Percentiles rank a stretch among this genome's conserved stretches.
Conservation (phyloP, 2,113 vertebrate genomes). For the Hylia prasina region DNA sequence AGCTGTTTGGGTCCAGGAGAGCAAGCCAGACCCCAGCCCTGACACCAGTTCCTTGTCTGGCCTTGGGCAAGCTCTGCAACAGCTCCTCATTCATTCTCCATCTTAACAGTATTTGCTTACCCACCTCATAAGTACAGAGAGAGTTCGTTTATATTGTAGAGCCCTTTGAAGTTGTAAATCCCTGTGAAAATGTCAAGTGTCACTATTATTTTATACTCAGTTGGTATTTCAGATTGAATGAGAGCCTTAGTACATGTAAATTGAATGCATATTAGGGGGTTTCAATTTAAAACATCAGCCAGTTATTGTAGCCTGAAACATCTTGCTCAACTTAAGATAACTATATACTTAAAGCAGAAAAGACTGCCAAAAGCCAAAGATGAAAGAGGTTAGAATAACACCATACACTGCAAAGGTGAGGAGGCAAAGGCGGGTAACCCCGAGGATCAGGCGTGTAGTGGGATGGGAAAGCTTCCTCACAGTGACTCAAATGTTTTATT, state of each 20-base stretch:
- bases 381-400: constrained; percentile 66
- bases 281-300: constrained; percentile 49
- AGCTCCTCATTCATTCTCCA: not conserved
- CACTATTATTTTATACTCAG: constrained; percentile 52
- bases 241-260: constrained; percentile 45
- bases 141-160: constrained; percentile 11
- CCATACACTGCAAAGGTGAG: constrained; percentile 31
- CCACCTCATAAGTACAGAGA: not conserved
- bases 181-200: constrained; percentile 57
- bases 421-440: constrained; percentile 29
- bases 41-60: not conserved
- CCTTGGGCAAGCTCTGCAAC: not conserved
- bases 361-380: constrained; percentile 55
- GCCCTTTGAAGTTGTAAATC: constrained; percentile 50
- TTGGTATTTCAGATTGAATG: constrained; percentile 48
- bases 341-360: constrained; percentile 39
- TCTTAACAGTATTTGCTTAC: constrained; percentile 15
- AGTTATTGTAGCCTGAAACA: constrained; percentile 58
- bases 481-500: constrained; percentile 43
- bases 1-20: not conserved
- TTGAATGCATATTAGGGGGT: constrained; percentile 60
- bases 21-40: not conserved
- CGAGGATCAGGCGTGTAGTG: constrained; percentile 2
- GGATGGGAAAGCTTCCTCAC: constrained; percentile 30
- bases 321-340: constrained; percentile 65